Percentiles rank a stretch among this genome's conserved stretches.
Conservation (phyloP, 2,113 vertebrate genomes). For the Toxotes chatareus region DNA sequence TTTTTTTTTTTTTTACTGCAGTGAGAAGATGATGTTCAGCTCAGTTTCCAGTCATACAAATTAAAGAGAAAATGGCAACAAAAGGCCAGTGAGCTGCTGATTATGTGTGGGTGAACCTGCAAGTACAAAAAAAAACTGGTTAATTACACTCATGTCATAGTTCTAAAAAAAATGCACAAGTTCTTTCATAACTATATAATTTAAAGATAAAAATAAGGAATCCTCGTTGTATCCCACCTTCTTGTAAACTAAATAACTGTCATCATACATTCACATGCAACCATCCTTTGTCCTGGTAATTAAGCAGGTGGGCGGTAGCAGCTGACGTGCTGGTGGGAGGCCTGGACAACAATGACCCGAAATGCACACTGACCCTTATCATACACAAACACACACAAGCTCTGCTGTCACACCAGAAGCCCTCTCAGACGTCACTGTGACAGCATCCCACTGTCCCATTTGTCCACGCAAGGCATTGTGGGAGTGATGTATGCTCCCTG, state of each 20-base stretch:
- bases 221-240: neutral
- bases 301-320: constrained; percentile 35
- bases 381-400: constrained; percentile 64
- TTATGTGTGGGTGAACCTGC: neutral
- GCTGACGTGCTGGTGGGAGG: constrained; percentile 38
- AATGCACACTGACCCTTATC: constrained; percentile 77
- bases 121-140: neutral
- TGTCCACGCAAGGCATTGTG: constrained; percentile 60
- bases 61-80: neutral
- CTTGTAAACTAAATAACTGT: neutral
- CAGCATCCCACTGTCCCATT: constrained; percentile 41
- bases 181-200: neutral
- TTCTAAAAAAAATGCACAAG: neutral
- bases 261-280: constrained; percentile 13
- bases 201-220: neutral
- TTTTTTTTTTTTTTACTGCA: neutral
- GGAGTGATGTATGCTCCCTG: constrained; percentile 69
- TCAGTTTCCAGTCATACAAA: neutral
- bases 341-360: constrained; percentile 58
- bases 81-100: neutral
- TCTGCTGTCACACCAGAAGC: constrained; percentile 30
- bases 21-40: neutral
- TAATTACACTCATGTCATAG: neutral
- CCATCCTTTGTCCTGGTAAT: constrained; percentile 52
- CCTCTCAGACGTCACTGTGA: constrained; percentile 64